Base-by-base conservation (phyloP, 2,113 vertebrate species). In the Jaculus jaculus region DNA sequence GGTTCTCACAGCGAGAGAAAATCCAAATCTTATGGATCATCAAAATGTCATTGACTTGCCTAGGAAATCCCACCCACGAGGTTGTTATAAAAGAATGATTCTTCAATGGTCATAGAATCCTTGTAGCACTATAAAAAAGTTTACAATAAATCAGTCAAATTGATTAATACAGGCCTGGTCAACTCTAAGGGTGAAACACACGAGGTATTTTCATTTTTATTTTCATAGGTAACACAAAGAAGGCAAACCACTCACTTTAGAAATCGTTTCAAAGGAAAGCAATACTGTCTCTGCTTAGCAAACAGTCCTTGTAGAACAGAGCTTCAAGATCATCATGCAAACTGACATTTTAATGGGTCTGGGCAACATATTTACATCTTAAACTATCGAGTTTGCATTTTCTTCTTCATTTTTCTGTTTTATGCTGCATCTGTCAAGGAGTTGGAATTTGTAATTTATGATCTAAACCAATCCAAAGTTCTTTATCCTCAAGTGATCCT, bases 391-490 rank as follows among this genome's bases (percentile, higher is more conserved):
- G 83, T 81, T 96, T 94, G 74, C 60, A 82, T 93, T 93, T 65
- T 75, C 58, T 51, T 96, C 91, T 37, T 34, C 15, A 42, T n/a
- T 83, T 85, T 90, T 68, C 75, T 4, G 54, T 92, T 47, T 47
- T 47, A 47, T 47, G 81, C 54, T 87, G 58, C 84, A 69, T 95
- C 58, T 86, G 89, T 94, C 89, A 95, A 73, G 75, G 91, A 24
- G 16, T 85, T 90, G 80, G 91, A 86, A 94, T 95, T 96, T 90
- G 2, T 90, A 92, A 94, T 95, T 94, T 95, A 93, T 88, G 83
- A 21, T 84, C 42, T 86, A 42, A 3, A 63, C 75, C 26, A 85
- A 91, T 91, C 61, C 34, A 94, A 73, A 39, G 39, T 88, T 86
- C 66, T 75, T 91, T 93, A 88, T 93, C 86, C 92, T 94, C 75